These are phyloP conservation scores for Sebastes vulpes DNA, from an alignment of 2,797 vertebrate genomes.

Conservation along the genomic window DNA sequence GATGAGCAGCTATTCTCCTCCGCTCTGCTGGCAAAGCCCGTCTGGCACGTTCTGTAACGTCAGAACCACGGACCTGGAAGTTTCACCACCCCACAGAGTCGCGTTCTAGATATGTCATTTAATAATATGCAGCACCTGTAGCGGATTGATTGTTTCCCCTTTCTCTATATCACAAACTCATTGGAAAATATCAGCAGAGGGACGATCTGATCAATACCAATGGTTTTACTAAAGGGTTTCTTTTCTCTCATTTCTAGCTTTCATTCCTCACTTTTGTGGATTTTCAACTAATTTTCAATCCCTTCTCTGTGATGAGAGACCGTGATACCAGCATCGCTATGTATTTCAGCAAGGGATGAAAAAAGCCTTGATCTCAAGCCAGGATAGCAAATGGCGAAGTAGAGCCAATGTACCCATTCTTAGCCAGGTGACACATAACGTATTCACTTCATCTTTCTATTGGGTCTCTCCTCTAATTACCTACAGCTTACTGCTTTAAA, in stretches of 20 bases:
- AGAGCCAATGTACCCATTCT: neutral
- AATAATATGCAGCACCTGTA: conserved; percentile 47
- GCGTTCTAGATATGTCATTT: conserved; percentile 74
- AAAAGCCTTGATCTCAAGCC: neutral
- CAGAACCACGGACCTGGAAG: conserved; percentile 57
- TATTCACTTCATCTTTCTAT: neutral
- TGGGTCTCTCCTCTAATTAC: neutral
- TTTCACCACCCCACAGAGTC: conserved; percentile 58
- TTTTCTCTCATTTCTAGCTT: neutral
- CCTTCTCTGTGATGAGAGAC: neutral
- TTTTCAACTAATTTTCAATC: neutral
- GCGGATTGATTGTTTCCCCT: conserved; percentile 9
- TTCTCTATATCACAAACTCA: conserved; percentile 9
- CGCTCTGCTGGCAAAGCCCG: conserved; percentile 53
- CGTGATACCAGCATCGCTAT: neutral
- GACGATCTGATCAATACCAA: conserved; percentile 22
- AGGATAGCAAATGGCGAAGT: neutral
- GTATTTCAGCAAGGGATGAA: neutral
- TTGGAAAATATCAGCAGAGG: neutral
- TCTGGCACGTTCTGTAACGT: conserved; percentile 63
- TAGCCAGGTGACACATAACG: neutral
- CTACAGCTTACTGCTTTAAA: neutral
- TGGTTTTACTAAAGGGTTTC: neutral
- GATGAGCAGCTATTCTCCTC: conserved; percentile 75
- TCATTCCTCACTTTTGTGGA: conserved; percentile 4